These are phyloP conservation scores for Petromus typicus DNA, from an alignment of 2,113 vertebrate genomes.

Conservation along the genomic window DNA sequence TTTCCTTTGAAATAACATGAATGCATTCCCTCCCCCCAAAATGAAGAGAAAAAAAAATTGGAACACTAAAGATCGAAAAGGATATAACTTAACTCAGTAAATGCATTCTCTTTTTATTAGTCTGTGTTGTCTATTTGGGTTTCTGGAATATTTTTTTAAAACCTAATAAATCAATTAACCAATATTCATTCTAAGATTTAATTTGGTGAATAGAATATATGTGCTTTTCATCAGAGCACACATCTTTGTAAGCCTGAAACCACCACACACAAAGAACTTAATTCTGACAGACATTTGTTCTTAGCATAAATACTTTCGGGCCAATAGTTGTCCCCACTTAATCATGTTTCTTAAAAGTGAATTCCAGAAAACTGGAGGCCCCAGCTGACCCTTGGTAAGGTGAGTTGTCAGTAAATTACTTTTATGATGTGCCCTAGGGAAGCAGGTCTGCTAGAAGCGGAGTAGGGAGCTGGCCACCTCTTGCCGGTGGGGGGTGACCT, in stretches of 20 bases:
- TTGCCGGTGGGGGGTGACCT: slow-evolving; percentile 71
- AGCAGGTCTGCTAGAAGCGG: slow-evolving; percentile 66
- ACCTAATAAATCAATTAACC: slow-evolving; percentile 87
- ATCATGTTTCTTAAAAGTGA: slow-evolving; percentile 83
- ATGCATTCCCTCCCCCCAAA: slow-evolving; percentile 69
- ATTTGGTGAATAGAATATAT: slow-evolving; percentile 86
- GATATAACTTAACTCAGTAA: slow-evolving; percentile 78
- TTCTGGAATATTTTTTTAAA: slow-evolving; percentile 82
- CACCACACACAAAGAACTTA: slow-evolving; percentile 81
- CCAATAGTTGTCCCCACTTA: slow-evolving; percentile 75
- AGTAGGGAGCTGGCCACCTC: slow-evolving; percentile 53
- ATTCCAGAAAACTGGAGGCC: slow-evolving; percentile 81
- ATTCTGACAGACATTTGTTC: slow-evolving; percentile 81
- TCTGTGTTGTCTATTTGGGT: slow-evolving; percentile 76
- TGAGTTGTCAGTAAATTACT: slow-evolving; percentile 84
- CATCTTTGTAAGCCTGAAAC: slow-evolving; percentile 81
- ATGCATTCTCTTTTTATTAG: slow-evolving; percentile 80
- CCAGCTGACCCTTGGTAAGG: slow-evolving; percentile 79
- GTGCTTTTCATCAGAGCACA: slow-evolving; percentile 83
- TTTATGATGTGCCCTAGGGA: slow-evolving; percentile 79
- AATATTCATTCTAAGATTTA: slow-evolving; percentile 85
- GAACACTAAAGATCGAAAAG: slow-evolving; percentile 43
- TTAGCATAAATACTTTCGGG: slow-evolving; percentile 78
- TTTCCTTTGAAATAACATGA: slow-evolving; percentile 75
- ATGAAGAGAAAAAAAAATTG: slow-evolving; percentile 17